Evolutionary conservation across 1,140 invertebrate genomes (phyloP).

Genomic region (Muscidifurax raptorellus): DNA sequence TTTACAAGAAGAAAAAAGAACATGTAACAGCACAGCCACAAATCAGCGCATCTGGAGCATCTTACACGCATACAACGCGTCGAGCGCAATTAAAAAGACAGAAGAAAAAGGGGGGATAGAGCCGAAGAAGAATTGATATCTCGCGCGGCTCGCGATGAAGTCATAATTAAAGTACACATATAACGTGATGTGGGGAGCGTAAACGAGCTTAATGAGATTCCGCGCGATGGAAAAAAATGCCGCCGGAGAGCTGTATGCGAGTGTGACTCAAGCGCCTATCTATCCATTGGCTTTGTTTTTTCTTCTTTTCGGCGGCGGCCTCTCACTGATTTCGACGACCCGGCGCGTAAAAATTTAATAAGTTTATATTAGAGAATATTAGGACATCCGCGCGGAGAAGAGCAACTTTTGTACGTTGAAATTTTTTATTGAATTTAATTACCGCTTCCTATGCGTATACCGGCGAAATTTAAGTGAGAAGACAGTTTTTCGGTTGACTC

Average conservation of each 20-base stretch:
- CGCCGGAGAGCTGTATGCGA: not conserved
- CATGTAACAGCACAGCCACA: not conserved
- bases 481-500: too few relatives aligned
- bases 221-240: conserved; percentile 51
- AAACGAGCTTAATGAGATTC: conserved; percentile 48
- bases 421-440: not conserved
- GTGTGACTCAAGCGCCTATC: not conserved
- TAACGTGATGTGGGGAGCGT: not conserved
- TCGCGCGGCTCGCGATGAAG: conserved; percentile 10
- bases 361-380: not conserved
- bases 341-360: not conserved
- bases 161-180: conserved; percentile 33
- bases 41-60: conserved; percentile 15
- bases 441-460: not conserved
- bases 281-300: not conserved
- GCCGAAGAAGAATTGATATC: conserved; percentile 15
- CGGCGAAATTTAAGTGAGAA: too few relatives aligned
- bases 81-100: not conserved
- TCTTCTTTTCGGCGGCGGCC: not conserved
- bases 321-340: not conserved
- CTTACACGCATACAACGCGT: not conserved
- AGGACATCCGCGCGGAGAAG: not conserved
- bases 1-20: not conserved
- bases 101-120: not conserved
- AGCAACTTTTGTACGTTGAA: too few relatives aligned